A percentile compares a stretch with the other conserved stretches of the same genome.
phyloP scores from a whole-genome alignment of 2,113 vertebrate genomes.

The Scartelaos histophorus region DNA sequence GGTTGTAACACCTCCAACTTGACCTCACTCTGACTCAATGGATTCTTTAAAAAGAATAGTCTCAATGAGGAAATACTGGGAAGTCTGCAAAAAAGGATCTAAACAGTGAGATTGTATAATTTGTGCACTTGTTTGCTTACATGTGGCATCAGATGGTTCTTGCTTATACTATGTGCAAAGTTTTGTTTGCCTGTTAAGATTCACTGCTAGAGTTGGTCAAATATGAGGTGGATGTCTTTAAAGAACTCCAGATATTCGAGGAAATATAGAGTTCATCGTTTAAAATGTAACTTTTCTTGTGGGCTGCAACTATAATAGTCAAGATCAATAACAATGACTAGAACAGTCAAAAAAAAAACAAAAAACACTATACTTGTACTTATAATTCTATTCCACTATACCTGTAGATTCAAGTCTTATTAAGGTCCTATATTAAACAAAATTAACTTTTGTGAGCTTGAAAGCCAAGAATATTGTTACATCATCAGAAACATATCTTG shows the following conservation, averaged over 20 bases:
- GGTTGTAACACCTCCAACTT: slow-evolving; percentile 38
- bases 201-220: neutral
- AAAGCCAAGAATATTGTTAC: no score
- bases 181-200: neutral
- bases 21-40: slow-evolving; percentile 28
- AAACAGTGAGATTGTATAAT: neutral
- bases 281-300: neutral
- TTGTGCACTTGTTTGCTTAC: neutral
- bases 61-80: slow-evolving; percentile 7
- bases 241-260: neutral
- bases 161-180: neutral
- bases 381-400: no score
- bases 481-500: no score
- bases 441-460: no score
- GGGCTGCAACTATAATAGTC: no score
- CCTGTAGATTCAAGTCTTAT: neutral
- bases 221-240: neutral
- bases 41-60: slow-evolving; percentile 28
- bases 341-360: neutral
- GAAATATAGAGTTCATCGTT: neutral
- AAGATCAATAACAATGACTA: neutral
- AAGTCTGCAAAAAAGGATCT: neutral
- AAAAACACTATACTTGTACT: neutral
- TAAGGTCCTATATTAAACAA: no score
- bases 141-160: neutral